Conservation (phyloP, 1,140 invertebrate genomes). For the Mercenaria mercenaria region DNA sequence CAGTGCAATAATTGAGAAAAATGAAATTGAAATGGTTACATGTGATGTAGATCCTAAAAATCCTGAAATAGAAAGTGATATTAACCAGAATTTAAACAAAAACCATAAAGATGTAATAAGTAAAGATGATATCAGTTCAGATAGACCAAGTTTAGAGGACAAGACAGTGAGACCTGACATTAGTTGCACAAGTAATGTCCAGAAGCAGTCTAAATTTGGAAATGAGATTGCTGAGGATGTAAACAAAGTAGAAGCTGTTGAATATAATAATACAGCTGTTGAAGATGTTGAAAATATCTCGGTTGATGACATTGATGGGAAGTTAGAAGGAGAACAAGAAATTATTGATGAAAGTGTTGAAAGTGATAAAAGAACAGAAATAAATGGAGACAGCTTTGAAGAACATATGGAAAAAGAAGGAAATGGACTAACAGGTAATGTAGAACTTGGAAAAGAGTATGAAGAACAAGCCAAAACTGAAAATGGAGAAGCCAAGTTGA, state of each 20-base stretch:
- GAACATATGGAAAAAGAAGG: too few species aligned
- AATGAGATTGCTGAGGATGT: not conserved
- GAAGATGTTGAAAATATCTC: not conserved
- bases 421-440: too few species aligned
- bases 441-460: too few species aligned
- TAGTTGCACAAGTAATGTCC: not conserved
- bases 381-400: too few species aligned
- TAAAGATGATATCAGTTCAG: not conserved
- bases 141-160: not conserved
- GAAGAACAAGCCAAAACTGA: too few species aligned
- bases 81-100: not conserved
- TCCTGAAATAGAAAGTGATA: not conserved
- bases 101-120: not conserved
- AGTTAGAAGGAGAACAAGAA: not conserved
- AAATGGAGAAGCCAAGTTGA: too few species aligned
- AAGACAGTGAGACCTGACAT: not conserved
- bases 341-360: not conserved
- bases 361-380: not conserved
- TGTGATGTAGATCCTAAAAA: not conserved
- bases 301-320: not conserved
- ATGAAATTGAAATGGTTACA: not conserved
- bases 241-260: not conserved
- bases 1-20: not conserved
- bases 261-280: not conserved
- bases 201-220: not conserved